Evolutionary conservation across 1,140 invertebrate genomes (phyloP), one percentile per base, ranked within the genome.

Genomic region (Apis laboriosa): DNA sequence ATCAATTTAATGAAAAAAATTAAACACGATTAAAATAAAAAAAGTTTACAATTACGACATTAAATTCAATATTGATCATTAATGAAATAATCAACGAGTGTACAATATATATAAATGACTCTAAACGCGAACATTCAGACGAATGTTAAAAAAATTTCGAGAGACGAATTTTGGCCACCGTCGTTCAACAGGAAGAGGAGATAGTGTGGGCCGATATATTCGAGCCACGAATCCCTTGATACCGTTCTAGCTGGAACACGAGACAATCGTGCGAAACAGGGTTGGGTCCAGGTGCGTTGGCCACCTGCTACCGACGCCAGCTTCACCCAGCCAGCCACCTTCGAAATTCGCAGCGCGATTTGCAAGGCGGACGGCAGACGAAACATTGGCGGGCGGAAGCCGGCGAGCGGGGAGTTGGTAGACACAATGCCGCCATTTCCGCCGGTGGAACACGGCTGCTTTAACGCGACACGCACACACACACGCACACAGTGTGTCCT

Each of bases 401-500:
- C 34, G 71, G 34, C 61, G 68, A 56, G 71, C 64, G 88, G 89
- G 81, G 86, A 83, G 34, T 43, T 89, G 85, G 82, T 88, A 91
- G 89, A 92, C 90, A 92, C 91, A 91, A 91, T 91, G 88, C 83
- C 78, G 77, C 79, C 87, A 84, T 88, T 92, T 92, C 92, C 92
- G 90, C 34, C 34, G 87, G 66, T 71, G 67, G 5, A 67, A 81
- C 85, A 91, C 83, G 86, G 73, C 81, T 88, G 89, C 81, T 91
- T 89, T 88, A 79, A 58, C 28, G 66, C 19, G 21, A 43, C 34
- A 43, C 34, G 4, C 34, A 43, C 70, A 43, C 34, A 5, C 4
- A 34, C 1, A 34, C 28, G 1, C 2, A 34, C 28, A 34, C 28
- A 34, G 2, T 34, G 28, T 34, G 28, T 34, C 49, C 49, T 63